Evolutionary conservation across 2,797 vertebrate species (phyloP), one percentile per base, ranked within the genome.

Genomic region (Lepidocolaptes lacrymiger): DNA sequence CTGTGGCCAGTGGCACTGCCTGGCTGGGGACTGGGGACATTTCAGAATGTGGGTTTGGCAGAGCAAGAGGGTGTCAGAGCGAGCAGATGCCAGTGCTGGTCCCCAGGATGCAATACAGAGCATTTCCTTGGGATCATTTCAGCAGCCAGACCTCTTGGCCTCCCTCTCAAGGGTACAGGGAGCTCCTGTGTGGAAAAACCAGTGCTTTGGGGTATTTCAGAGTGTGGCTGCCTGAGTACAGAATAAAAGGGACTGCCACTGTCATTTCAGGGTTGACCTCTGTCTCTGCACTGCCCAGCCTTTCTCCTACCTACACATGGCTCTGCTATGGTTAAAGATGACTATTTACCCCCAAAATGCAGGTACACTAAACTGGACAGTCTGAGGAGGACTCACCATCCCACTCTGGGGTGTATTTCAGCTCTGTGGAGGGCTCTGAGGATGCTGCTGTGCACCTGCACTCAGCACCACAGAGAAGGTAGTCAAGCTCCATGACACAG

Each of bases 271-370:
- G 20, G 24, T 7, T 46, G 52, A 19, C 39, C 23, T 12, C 17
- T 13, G 0, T 24, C 37, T 20, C 44, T 27, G n/a, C 54, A 3
- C 48, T 24, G 63, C 37, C 36, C 54, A 28, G 72, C 37, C 16
- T 18, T 73, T 32, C 51, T 32, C 34, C 52, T 34, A 28, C 49
- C 55, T 6, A 37, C 17, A 11, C 43, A 26, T 3, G n/a, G 28
- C 2, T 44, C n/a, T 1, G 4, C 26, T 26, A 36, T 22, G 32
- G 32, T 3, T 23, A 12, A 26, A 27, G 59, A 4, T 4, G 28
- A 28, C 6, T 10, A 7, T 48, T 39, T 18, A 11, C 5, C 34
- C 69, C 6, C 3, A 0, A 0, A 2, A 5, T 12, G 24, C 69
- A 67, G 76, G 46, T 44, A 51, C 2, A 1, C 12, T 12, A 5